Percentiles rank a stretch among this genome's conserved stretches.
These are phyloP conservation scores for Garrulus glandarius DNA, from an alignment of 2,797 vertebrate genomes.

Conservation along the genomic window DNA sequence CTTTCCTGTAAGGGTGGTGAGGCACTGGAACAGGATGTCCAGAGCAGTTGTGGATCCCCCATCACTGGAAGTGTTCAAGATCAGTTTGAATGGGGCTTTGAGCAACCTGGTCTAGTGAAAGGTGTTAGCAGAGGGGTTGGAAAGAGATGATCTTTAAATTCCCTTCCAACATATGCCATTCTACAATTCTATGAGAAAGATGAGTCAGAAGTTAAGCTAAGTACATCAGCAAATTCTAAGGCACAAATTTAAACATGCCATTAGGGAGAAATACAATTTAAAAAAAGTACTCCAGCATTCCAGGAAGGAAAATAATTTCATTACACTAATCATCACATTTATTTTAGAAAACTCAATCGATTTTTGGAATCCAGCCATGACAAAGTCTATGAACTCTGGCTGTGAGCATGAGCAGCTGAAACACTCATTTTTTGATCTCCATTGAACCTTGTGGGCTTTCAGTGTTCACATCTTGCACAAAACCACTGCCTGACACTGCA, in stretches of 20 bases:
- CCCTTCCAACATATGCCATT: neutral
- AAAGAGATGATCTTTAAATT: neutral
- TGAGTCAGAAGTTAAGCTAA: constrained; percentile 8
- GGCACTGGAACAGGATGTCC: neutral
- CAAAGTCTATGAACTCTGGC: neutral
- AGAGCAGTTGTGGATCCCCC: neutral
- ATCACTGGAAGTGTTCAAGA: neutral
- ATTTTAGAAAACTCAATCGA: constrained; percentile 25
- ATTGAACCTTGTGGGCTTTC: neutral
- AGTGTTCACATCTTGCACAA: neutral
- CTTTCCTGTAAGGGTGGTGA: neutral
- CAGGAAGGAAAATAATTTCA: constrained; percentile 39
- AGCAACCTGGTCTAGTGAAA: neutral
- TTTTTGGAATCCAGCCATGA: constrained; percentile 26
- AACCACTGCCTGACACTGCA: neutral
- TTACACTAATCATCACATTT: constrained; percentile 26
- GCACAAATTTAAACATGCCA: neutral
- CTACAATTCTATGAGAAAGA: neutral
- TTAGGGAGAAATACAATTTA: neutral
- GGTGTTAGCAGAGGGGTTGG: neutral
- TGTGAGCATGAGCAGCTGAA: neutral
- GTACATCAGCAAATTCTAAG: neutral
- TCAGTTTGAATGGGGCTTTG: neutral
- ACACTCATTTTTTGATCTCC: neutral
- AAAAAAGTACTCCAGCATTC: neutral